Evolutionary conservation across 2,113 vertebrate genomes (phyloP).

Genomic region (Campylorhamphus procurvoides): DNA sequence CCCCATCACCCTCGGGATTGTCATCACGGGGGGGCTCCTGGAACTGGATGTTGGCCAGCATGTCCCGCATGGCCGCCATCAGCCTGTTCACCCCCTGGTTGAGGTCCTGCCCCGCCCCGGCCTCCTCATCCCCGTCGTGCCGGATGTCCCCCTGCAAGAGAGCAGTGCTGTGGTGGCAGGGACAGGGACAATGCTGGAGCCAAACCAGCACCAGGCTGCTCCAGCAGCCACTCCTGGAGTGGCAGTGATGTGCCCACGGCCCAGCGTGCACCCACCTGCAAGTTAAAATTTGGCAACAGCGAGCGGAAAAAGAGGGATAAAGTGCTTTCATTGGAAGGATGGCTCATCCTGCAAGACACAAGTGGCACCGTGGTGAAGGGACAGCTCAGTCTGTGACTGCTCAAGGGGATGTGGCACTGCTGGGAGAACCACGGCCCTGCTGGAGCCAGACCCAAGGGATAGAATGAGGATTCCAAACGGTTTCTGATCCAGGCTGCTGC

Average conservation of each 20-base stretch:
- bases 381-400: not conserved
- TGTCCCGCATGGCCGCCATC: constrained; percentile 96
- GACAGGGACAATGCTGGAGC: not conserved
- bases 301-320: constrained; percentile 96
- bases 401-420: not conserved
- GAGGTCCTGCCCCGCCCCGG: constrained; percentile 84
- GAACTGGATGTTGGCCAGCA: constrained; percentile 97
- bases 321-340: constrained; percentile 84
- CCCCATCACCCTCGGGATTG: constrained; percentile 79
- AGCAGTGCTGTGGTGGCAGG: not conserved
- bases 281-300: constrained; percentile 90
- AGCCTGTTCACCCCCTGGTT: constrained; percentile 94
- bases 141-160: constrained; percentile 77
- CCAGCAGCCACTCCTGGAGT: not conserved
- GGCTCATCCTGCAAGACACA: constrained; percentile 60
- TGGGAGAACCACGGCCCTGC: not conserved
- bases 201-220: not conserved
- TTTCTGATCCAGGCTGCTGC: not conserved
- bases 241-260: accelerated
- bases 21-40: constrained; percentile 83
- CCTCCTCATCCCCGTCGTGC: constrained; percentile 84
- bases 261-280: constrained; percentile 78
- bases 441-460: accelerated
- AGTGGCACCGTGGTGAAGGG: not conserved
- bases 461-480: not conserved